A percentile compares a stretch with the other conserved stretches of the same genome.
Evolutionary conservation across 2,797 vertebrate species (phyloP).

Genomic region (Eospalax fontanierii): DNA sequence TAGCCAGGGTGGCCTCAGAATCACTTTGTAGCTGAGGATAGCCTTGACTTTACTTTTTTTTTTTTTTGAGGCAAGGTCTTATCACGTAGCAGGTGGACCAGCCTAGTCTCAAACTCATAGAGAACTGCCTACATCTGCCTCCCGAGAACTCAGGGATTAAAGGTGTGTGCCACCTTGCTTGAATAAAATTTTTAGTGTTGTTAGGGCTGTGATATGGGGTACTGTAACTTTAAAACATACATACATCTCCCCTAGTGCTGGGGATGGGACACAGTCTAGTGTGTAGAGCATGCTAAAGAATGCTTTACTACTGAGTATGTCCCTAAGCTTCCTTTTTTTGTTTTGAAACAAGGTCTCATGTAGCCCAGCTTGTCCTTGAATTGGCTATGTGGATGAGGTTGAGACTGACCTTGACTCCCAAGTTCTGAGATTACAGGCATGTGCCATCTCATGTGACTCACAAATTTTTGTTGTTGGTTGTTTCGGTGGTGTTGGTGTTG

Average conservation of each 20-base stretch:
- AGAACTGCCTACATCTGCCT: background rate
- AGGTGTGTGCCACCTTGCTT: background rate
- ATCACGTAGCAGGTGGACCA: too few species aligned
- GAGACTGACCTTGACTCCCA: background rate
- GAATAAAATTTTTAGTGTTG: background rate
- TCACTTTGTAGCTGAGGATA: background rate
- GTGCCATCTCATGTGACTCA: background rate
- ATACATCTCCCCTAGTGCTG: background rate
- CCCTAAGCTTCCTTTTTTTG: too few species aligned
- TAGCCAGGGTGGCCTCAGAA: background rate
- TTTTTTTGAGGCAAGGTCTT: too few species aligned
- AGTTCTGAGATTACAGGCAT: background rate
- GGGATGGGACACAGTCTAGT: background rate
- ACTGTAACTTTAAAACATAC: background rate
- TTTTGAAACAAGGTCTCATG: background rate
- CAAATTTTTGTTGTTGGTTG: background rate
- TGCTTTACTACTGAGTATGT: background rate
- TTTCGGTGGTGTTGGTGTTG: background rate
- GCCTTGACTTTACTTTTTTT: background rate
- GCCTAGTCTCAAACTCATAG: too few species aligned
- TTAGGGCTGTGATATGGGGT: background rate
- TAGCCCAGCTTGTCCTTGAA: background rate
- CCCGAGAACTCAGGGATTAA: background rate
- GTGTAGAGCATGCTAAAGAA: background rate
- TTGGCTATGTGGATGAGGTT: background rate